Evolutionary conservation across 37 sponge, comb jelly and placozoan genomes (phyloP), one percentile per base, ranked within the genome.

Genomic region (Tethya wilhelma): DNA sequence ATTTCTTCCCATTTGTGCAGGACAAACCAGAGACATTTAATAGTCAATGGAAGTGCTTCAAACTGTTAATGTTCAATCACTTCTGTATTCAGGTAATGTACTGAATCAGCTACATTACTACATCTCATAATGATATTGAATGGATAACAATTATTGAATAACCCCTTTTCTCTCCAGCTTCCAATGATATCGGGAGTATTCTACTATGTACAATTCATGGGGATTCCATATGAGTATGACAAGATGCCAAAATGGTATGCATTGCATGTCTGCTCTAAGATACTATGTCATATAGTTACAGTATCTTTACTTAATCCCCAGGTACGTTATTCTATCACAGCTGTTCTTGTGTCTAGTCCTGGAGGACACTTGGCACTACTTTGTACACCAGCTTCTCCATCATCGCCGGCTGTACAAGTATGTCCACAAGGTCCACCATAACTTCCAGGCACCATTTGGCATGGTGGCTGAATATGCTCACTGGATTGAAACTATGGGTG

Each of bases 361-460:
- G 4, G 95, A 95, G 79, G 95, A 95, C 83, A 95, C 95, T 0
- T 95, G 95, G 95, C 95, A 95, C 42, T 94, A 88, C 67, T 91
- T 91, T 45, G 19, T 88, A 28, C 95, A 95, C 53, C 95, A 62
- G 0, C 79, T 91, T 0, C 82, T 91, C 19, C 95, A 95, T 59
- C 86, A 95, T 44, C 78, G 59, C n/a, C 42, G 88, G 19, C 38
- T 95, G 28, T 95, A 95, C 84, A 95, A 95, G 67, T 66, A 91
- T 69, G 69, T 95, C 3, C 95, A 95, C 82, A 95, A 95, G 45
- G 74, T 95, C 49, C 95, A 95, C 63, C 95, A 95, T 75, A 40
- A 78, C 78, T 85, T 79, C 60, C 95, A 95, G 86, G 83, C 86
- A 12, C 95, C 95, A 23, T 95, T 95, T 80, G 95, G 95, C 9